Percentiles rank a stretch among this genome's conserved stretches.
phyloP scores from a whole-genome alignment of 64 coral and sea anemone species.

The Catalaphyllia jardinei region DNA sequence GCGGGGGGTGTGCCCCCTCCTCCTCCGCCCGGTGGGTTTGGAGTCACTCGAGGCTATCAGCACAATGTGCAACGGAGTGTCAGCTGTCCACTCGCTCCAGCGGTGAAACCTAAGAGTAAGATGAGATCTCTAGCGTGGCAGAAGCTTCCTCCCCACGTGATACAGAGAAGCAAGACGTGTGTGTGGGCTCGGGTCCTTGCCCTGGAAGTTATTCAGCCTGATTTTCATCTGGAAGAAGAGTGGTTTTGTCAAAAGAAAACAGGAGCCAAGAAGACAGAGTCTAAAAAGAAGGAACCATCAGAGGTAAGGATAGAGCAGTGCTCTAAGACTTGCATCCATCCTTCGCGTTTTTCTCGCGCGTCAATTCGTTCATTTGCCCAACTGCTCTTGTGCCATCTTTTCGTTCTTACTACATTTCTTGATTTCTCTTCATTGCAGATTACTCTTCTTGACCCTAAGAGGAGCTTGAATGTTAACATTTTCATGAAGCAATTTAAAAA shows the following conservation, averaged over 20 bases:
- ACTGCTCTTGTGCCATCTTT: too few relatives aligned
- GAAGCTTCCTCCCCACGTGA: constrained; percentile 84
- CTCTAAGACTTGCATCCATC: too few relatives aligned
- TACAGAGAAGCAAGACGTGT: constrained; percentile 79
- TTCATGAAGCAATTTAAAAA: constrained; percentile 86
- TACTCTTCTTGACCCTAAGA: constrained; percentile 89
- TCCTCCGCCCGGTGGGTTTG: constrained; percentile 50
- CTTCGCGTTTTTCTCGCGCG: too few relatives aligned
- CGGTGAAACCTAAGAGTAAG: constrained; percentile 76
- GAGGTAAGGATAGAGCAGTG: constrained; percentile 40
- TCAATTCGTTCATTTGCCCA: too few relatives aligned
- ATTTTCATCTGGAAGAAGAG: constrained; percentile 90
- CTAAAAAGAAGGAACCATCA: constrained; percentile 84
- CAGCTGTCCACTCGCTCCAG: constrained; percentile 64
- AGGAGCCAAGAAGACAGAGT: constrained; percentile 62
- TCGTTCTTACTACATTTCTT: background rate
- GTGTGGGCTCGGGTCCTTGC: constrained; percentile 77
- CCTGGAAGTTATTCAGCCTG: constrained; percentile 69
- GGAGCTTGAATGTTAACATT: constrained; percentile 93
- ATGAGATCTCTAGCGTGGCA: constrained; percentile 95
- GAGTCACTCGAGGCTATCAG: constrained; percentile 19
- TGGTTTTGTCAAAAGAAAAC: constrained; percentile 96
- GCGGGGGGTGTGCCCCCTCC: constrained; percentile 52
- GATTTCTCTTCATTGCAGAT: constrained; percentile 52
- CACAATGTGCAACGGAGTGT: constrained; percentile 5